Evolutionary conservation across 2,797 vertebrate species (phyloP), one percentile per base, ranked within the genome.

Genomic region (Limosa lapponica): DNA sequence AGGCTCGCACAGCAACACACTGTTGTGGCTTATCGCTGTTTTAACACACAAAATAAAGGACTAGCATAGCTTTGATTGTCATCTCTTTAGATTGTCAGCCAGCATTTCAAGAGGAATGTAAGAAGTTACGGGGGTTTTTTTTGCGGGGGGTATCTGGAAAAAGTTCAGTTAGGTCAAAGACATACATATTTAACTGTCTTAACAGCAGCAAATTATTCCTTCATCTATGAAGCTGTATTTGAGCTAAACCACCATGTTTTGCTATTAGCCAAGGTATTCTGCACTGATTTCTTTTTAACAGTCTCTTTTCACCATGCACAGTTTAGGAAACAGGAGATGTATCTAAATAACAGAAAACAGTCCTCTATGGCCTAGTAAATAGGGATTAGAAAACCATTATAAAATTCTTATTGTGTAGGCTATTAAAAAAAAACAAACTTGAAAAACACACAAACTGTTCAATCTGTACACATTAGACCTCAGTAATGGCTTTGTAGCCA

Each of bases 361-460:
- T 94, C 91, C 87, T 95, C 82, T 97, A 80, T 78, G 92, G 91
- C 80, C 94, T 96, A 97, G 83, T 94, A 96, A 97, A 81, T 95
- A 97, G 95, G 94, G 67, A 86, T 96, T 94, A 96, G 96, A 94
- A 93, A 97, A 97, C 96, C 93, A 95, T 96, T 96, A 96, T 96
- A 97, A 97, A 97, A 97, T 57, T 94, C 95, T 97, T 96, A 96
- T 6, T 97, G 96, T 62, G 5, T 96, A 97, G 90, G 88, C 88
- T 98, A 96, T 85, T 91, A 48, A 95, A 82, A 86, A 74, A 57
- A 74, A 67, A 14, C 37, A 8, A 92, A 86, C 90, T 82, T 91
- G 71, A 89, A 94, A 97, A 93, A 66, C 58, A 84, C 51, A 89
- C 59, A 82, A 90, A 78, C 69, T 49, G 36, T 95, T 97, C 82